These are phyloP conservation scores for Cotesia typhae DNA, from an alignment of 1,140 invertebrate species.

Conservation along the genomic window DNA sequence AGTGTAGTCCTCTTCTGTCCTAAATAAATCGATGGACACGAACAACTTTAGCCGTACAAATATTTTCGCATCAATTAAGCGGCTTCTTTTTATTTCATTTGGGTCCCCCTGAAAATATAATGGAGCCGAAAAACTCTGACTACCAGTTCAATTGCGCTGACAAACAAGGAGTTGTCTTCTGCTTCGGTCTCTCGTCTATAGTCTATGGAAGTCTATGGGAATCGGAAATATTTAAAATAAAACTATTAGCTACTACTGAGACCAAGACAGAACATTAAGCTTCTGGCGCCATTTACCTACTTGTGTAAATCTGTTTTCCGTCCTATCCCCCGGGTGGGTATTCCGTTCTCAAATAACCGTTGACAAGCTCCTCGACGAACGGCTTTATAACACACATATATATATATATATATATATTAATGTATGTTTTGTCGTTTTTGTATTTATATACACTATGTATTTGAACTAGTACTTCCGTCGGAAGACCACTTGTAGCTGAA, in stretches of 20 bases:
- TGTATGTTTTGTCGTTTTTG: no score
- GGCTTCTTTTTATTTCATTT: conserved; percentile 26
- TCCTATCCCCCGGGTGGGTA: conserved; percentile 29
- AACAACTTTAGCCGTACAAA: conserved; percentile 54
- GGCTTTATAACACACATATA: conserved; percentile 4
- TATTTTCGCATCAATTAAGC: conserved; percentile 61
- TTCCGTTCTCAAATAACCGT: conserved; percentile 45
- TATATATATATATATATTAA: no score
- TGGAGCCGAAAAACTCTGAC: conserved; percentile 3
- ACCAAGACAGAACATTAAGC: conserved; percentile 14
- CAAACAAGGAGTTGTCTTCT: no score
- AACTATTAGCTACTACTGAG: no score
- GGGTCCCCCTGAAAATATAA: no score
- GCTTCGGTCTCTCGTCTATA: conserved; percentile 13
- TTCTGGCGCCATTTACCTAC: conserved; percentile 31
- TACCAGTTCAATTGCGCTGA: no score
- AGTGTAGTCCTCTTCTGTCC: conserved; percentile 38
- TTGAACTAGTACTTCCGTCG: conserved; percentile 48
- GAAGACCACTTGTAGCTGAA: conserved; percentile 41
- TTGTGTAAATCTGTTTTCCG: conserved; percentile 50
- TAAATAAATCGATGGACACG: conserved; percentile 53
- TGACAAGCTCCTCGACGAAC: conserved; percentile 29
- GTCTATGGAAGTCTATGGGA: conserved; percentile 2
- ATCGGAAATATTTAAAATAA: no score
- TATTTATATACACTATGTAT: background rate